A percentile compares a stretch with the other conserved stretches of the same genome.
Evolutionary conservation across 2,113 vertebrate species (phyloP).

Genomic region (Blennius ocellaris): DNA sequence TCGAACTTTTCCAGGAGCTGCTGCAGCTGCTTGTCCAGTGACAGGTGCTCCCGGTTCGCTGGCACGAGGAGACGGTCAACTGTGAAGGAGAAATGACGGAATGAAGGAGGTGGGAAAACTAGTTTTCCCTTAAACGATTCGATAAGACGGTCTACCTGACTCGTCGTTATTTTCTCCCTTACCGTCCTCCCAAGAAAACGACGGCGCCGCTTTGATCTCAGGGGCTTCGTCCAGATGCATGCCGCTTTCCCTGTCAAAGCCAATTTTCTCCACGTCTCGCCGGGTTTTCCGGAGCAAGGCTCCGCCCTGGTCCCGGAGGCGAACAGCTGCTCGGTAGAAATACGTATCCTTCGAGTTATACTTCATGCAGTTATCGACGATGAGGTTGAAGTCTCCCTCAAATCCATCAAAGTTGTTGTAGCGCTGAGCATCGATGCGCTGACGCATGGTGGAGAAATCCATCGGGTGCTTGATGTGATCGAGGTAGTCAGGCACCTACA

Average conservation of each 20-base stretch:
- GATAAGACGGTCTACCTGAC: neutral
- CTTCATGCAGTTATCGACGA: slow-evolving; percentile 96
- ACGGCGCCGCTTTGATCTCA: slow-evolving; percentile 81
- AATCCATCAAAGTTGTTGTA: slow-evolving; percentile 92
- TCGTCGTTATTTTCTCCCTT: slow-evolving; percentile 53
- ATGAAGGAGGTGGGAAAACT: neutral
- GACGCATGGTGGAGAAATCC: slow-evolving; percentile 97
- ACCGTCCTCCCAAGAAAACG: slow-evolving; percentile 98
- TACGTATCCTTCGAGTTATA: slow-evolving; percentile 98
- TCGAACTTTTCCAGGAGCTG: slow-evolving; percentile 95
- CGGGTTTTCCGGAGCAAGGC: slow-evolving; percentile 91
- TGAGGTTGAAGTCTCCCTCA: slow-evolving; percentile 94
- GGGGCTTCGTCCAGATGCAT: slow-evolving; percentile 91
- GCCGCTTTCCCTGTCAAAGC: slow-evolving; percentile 91
- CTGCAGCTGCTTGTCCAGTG: slow-evolving; percentile 91
- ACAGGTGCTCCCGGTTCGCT: slow-evolving; percentile 88
- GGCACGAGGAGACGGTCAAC: slow-evolving; percentile 93
- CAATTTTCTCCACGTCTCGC: slow-evolving; percentile 88
- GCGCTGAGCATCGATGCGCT: slow-evolving; percentile 89
- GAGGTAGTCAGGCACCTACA: slow-evolving; percentile 95
- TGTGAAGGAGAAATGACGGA: slow-evolving; percentile 50
- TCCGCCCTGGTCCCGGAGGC: slow-evolving; percentile 95
- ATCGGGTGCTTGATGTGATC: slow-evolving; percentile 96
- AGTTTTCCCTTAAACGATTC: no score
- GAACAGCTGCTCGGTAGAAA: slow-evolving; percentile 93